Base-by-base conservation (phyloP, 2,113 vertebrate species). In the Mastomys coucha region DNA sequence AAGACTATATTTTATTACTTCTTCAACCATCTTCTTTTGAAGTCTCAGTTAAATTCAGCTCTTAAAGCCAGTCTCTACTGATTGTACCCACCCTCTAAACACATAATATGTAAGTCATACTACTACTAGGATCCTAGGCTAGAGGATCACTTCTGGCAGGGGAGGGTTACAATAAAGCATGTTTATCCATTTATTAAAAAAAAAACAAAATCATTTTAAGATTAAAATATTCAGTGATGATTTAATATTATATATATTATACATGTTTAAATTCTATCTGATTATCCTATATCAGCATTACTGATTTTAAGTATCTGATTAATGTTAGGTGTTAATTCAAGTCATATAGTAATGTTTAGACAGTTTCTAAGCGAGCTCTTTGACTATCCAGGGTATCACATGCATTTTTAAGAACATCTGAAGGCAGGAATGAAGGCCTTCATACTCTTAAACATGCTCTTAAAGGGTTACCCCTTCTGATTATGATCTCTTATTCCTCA, bases 241-340 rank as follows among this genome's bases (percentile, higher is more conserved):
- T 63, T 93, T 93, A 69, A 78, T 84, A 86, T 93, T 85, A 33
- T 45, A 7, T 19, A 22, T 75, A 85, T 65, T 94, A 22, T 26
- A 70, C 49, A 78, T 51, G 28, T 63, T 90, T 94, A 80, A 56
- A 85, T 45, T 90, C 85, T 33, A 78, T 31, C 49, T 69, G 56
- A 82, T 86, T 92, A 12, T 5, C 80, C 28, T 63, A 60, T 80
- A 42, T 84, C 11, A 73, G 16, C 8, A 80, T 63, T 63, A 63
- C 60, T 81, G 81, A 86, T 31, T 31, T 67, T 85, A 78, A 88
- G 36, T 78, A 60, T 86, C 77, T 81, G 10, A 70, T n/a, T 73
- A 69, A 45, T 73, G 1, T 33, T 86, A 24, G 58, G 42, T 85
- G 42, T 49, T 49, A 33, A 33, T 33, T 49, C 60, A 22, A 49